Percentiles rank a stretch among this genome's conserved stretches.
Evolutionary conservation across 2,113 vertebrate genomes (phyloP).

Genomic region (Mustelus asterias): DNA sequence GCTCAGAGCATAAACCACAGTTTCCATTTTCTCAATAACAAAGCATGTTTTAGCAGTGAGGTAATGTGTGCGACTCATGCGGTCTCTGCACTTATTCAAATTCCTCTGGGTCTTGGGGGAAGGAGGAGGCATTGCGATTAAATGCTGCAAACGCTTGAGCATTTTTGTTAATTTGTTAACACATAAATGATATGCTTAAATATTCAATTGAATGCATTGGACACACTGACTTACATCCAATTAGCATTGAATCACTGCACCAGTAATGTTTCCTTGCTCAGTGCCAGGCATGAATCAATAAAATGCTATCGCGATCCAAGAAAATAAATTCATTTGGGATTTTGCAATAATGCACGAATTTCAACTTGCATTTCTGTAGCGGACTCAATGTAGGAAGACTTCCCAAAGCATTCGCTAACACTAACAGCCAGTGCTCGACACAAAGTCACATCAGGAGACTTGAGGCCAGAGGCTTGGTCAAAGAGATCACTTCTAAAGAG

Average conservation of each 20-base stretch:
- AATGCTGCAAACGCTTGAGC: not conserved
- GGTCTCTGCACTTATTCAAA: slow-evolving; percentile 3
- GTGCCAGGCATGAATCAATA: not conserved
- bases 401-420: not conserved
- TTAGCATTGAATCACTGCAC: not conserved
- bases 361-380: not conserved
- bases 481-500: not conserved
- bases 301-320: not conserved
- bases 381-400: not conserved
- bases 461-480: not conserved
- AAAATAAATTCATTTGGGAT: not conserved
- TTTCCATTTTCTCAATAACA: slow-evolving; percentile 70
- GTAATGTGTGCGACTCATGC: slow-evolving; percentile 48
- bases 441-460: not conserved
- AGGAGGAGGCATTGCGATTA: not conserved
- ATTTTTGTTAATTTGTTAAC: not conserved
- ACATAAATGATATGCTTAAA: not conserved
- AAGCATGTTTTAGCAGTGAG: slow-evolving; percentile 70
- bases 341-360: not conserved
- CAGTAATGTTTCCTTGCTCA: not conserved
- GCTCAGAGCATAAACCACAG: slow-evolving; percentile 62
- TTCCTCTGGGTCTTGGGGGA: not conserved
- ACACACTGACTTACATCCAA: not conserved
- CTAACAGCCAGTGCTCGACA: not conserved
- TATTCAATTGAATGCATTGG: not conserved